These are phyloP conservation scores for Scaptodrosophila lebanonensis DNA, from an alignment of 1,140 invertebrate genomes.

Conservation along the genomic window DNA sequence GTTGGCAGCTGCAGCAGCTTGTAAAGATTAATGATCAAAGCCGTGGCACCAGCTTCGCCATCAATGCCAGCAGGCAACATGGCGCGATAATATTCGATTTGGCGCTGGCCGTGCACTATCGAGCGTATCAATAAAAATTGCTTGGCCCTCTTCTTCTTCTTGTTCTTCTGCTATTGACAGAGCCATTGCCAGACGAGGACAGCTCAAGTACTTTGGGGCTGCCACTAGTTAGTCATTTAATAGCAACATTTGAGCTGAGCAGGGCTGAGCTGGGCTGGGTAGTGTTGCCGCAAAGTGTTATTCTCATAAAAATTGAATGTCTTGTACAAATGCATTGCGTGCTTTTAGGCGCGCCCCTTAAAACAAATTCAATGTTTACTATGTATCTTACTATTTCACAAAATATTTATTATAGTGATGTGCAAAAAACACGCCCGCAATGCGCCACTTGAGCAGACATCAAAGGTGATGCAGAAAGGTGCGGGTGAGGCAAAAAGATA, in stretches of 20 bases:
- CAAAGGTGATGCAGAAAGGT: constrained; percentile 32
- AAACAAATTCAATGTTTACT: constrained; percentile 41
- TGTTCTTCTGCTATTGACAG: constrained; percentile 57
- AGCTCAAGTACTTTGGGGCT: constrained; percentile 31
- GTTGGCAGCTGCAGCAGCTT: constrained; percentile 72
- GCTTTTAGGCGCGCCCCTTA: constrained; percentile 5
- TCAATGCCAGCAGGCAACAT: constrained; percentile 17
- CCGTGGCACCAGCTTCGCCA: constrained; percentile 22
- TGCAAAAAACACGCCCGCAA: too few species aligned
- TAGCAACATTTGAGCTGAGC: neutral
- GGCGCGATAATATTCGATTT: constrained; percentile 73
- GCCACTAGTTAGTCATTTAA: constrained; percentile 1
- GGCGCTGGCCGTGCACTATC: constrained; percentile 28
- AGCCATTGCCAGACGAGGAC: constrained; percentile 45
- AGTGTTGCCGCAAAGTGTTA: constrained; percentile 45
- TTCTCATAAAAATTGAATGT: constrained; percentile 72
- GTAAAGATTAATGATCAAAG: constrained; percentile 70
- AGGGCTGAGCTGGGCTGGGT: neutral
- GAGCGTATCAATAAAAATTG: constrained; percentile 66
- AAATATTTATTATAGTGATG: constrained; percentile 62
- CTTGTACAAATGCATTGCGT: constrained; percentile 21
- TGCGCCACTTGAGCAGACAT: constrained; percentile 8
- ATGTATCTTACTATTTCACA: constrained; percentile 40
- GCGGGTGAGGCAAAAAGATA: too few species aligned
- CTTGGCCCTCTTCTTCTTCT: constrained; percentile 7